phyloP scores from a whole-genome alignment of 2,888 invertebrate species.

The Mylabris sibirica region DNA sequence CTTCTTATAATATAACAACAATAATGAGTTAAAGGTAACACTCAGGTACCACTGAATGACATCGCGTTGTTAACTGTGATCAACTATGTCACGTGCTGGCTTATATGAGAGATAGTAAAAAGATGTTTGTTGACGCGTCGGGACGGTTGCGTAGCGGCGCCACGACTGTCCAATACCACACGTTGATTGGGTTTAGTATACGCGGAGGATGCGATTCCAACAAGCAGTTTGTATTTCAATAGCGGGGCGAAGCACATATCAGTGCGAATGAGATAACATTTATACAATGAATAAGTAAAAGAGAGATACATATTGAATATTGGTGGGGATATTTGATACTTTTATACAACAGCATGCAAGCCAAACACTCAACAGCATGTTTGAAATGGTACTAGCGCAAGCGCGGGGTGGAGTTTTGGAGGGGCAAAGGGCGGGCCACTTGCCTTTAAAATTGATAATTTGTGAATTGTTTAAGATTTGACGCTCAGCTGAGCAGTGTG shows the following conservation, averaged over 20 bases:
- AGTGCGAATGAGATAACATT: conserved; percentile 36
- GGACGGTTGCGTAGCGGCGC: conserved; percentile 60
- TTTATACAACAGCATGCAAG: conserved; percentile 46
- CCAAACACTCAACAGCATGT: conserved; percentile 48
- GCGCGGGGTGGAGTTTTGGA: conserved; percentile 58
- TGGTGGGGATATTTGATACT: conserved; percentile 50
- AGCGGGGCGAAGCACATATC: conserved; percentile 42
- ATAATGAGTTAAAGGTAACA: conserved; percentile 48
- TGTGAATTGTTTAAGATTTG: conserved; percentile 63
- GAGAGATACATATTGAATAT: conserved; percentile 42
- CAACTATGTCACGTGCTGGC: conserved; percentile 60
- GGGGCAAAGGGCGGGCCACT: conserved; percentile 56
- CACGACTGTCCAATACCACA: conserved; percentile 63
- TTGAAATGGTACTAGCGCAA: conserved; percentile 51
- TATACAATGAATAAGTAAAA: conserved; percentile 36
- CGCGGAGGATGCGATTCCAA: conserved; percentile 54
- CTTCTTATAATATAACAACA: too few relatives aligned
- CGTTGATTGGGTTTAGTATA: conserved; percentile 67
- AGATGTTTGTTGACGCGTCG: conserved; percentile 59
- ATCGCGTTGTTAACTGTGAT: conserved; percentile 47
- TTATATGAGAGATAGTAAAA: conserved; percentile 58
- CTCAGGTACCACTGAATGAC: conserved; percentile 54
- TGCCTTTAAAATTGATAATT: conserved; percentile 61
- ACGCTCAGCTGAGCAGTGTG: conserved; percentile 57
- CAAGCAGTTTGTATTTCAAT: conserved; percentile 46